Evolutionary conservation across 2,113 vertebrate species (phyloP), one percentile per base, ranked within the genome.

Genomic region (Xiphias gladius): DNA sequence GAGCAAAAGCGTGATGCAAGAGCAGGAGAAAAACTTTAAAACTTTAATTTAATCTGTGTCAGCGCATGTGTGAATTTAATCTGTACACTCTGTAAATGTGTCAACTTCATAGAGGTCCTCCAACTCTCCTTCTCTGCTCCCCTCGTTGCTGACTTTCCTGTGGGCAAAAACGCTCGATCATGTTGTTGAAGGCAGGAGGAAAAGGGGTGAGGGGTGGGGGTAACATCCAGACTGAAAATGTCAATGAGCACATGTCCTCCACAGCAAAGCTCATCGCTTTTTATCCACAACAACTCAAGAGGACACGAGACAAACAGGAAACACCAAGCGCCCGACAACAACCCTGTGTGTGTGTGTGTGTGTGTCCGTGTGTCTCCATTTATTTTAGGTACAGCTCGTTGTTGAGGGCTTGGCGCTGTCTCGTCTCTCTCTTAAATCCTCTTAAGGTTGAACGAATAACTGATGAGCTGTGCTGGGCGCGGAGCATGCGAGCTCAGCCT

Each of bases 101-200:
- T 96, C 95, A 14, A 93, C 95, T 87, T 96, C 95, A 32, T 91
- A 92, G 78, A 95, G 86, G 80, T 96, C 92, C 87, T 95, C 95
- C 85, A 96, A 46, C 87, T 95, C 95, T 50, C 93, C 94, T 1
- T 96, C 95, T 83, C 92, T 88, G 90, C 94, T 95, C 3, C 93
- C 93, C 14, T 93, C 91, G 13, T 65, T 92, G 88, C 91, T 92
- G 79, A 83, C 37, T 41, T 91, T 93, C 90, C 94, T 94, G 92
- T 41, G 35, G 86, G 72, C 14, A 1, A 80, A 89, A 78, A 84
- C 0, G 5, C 71, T 82, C 11, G 2, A 63, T 91, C 70, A 90
- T 41, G 71, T 52, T 35, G 32, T 22, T 64, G 55, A 67, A 86
- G 70, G 61, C 20, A 48, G 43, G 63, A 52, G 16, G 16, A 62